Percentiles rank a stretch among this genome's conserved stretches.
phyloP scores from a whole-genome alignment of 2,113 vertebrate species.

The Smithornis capensis region DNA sequence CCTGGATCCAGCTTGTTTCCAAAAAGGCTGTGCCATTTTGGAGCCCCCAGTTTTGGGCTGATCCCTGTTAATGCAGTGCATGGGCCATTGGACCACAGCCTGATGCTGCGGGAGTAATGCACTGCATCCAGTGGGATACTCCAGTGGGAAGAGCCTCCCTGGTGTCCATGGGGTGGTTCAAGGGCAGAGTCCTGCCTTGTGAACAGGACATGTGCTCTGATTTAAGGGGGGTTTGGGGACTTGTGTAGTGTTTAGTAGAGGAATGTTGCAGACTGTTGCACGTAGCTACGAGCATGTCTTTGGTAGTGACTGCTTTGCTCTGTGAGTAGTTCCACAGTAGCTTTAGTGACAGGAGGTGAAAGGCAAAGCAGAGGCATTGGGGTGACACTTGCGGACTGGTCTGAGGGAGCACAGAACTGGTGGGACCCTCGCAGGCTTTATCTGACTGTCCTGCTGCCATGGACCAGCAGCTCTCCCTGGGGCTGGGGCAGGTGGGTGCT shows the following conservation, averaged over 20 bases:
- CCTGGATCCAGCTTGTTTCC: background rate
- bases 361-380: background rate
- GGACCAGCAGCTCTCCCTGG: background rate
- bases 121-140: fast-evolving
- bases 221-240: background rate
- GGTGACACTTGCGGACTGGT: background rate
- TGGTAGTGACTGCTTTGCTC: slow-evolving; percentile 23
- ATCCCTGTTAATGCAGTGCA: fast-evolving
- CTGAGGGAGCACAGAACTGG: background rate
- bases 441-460: fast-evolving
- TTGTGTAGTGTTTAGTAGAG: background rate
- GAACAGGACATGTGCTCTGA: background rate
- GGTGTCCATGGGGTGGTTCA: background rate
- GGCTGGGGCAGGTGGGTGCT: background rate
- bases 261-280: background rate
- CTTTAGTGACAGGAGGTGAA: background rate
- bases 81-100: background rate
- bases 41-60: background rate
- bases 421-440: background rate
- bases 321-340: slow-evolving; percentile 32
- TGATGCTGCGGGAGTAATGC: background rate
- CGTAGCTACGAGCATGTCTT: background rate
- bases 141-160: fast-evolving
- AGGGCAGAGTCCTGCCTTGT: background rate
- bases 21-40: background rate